phyloP scores from a whole-genome alignment of 92 coral and sea anemone species.

The Chrysogorgia sp. region DNA sequence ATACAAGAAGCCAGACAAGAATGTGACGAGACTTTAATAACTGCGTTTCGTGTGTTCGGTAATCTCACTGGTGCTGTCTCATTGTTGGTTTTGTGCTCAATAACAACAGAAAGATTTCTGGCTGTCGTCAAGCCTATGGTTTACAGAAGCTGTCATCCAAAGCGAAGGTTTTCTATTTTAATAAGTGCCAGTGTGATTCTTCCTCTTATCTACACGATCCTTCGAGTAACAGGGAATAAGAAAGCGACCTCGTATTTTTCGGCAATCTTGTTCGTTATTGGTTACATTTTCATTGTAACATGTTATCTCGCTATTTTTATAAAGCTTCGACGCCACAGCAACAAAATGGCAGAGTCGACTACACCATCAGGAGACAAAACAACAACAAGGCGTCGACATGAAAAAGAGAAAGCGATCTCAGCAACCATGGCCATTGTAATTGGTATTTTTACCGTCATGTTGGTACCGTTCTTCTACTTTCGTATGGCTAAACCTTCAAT shows the following conservation, averaged over 20 bases:
- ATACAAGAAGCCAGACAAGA: slow-evolving; percentile 46
- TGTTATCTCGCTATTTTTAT: slow-evolving; percentile 67
- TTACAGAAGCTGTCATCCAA: slow-evolving; percentile 70
- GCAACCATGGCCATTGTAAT: slow-evolving; percentile 71
- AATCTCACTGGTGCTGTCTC: slow-evolving; percentile 79
- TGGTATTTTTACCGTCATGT: slow-evolving; percentile 68
- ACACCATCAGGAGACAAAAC: not conserved
- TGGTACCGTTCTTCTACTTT: slow-evolving; percentile 78
- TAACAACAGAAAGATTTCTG: slow-evolving; percentile 81
- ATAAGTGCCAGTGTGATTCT: slow-evolving; percentile 52
- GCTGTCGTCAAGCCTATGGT: slow-evolving; percentile 58
- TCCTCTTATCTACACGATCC: slow-evolving; percentile 63
- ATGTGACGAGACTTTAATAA: slow-evolving; percentile 54
- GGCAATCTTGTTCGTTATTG: slow-evolving; percentile 62
- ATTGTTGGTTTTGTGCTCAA: slow-evolving; percentile 60
- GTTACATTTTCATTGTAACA: slow-evolving; percentile 59
- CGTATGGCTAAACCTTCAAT: slow-evolving; percentile 73
- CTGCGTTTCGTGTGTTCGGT: slow-evolving; percentile 74
- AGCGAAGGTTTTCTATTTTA: slow-evolving; percentile 55
- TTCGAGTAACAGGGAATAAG: slow-evolving; percentile 69
- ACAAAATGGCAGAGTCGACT: slow-evolving; percentile 32
- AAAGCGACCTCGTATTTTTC: slow-evolving; percentile 67
- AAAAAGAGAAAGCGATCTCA: slow-evolving; percentile 48
- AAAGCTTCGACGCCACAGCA: slow-evolving; percentile 55
- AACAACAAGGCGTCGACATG: slow-evolving; percentile 68